These are phyloP conservation scores for Lanius collurio DNA, from an alignment of 2,113 vertebrate genomes.

Conservation along the genomic window DNA sequence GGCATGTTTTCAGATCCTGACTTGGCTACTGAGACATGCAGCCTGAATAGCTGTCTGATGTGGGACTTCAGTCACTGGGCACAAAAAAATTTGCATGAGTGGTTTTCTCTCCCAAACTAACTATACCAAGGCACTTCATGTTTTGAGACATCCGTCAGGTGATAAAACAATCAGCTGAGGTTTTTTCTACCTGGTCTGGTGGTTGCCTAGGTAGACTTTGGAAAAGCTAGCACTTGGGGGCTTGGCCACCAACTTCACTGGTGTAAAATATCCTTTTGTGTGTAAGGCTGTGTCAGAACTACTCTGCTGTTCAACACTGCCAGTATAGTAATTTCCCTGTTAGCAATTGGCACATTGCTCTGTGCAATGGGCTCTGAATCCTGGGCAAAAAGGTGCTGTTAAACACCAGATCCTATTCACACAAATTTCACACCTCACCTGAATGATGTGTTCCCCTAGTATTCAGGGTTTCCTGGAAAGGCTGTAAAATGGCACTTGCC, in stretches of 20 bases:
- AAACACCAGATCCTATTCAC: constrained; percentile 34
- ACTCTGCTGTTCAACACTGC: neutral
- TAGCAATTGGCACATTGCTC: neutral
- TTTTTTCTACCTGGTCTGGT: neutral
- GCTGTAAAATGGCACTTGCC: neutral
- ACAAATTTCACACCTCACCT: constrained; percentile 21
- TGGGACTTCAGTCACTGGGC: neutral
- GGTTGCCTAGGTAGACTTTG: neutral
- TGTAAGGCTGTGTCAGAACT: neutral
- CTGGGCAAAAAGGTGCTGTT: neutral
- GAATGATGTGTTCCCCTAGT: neutral
- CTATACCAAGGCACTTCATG: neutral
- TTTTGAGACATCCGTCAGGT: neutral
- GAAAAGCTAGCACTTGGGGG: neutral
- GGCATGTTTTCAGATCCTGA: neutral
- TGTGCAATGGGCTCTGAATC: neutral
- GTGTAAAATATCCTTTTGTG: neutral
- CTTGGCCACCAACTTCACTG: neutral
- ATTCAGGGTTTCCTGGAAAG: constrained; percentile 27
- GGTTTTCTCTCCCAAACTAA: neutral
- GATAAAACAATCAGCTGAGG: neutral
- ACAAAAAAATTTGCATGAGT: neutral
- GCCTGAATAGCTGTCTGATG: neutral
- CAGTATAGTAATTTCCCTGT: neutral
- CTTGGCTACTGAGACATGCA: neutral